Evolutionary conservation across 2,113 vertebrate genomes (phyloP), one percentile per base, ranked within the genome.

Genomic region (Phyllostomus hastatus): DNA sequence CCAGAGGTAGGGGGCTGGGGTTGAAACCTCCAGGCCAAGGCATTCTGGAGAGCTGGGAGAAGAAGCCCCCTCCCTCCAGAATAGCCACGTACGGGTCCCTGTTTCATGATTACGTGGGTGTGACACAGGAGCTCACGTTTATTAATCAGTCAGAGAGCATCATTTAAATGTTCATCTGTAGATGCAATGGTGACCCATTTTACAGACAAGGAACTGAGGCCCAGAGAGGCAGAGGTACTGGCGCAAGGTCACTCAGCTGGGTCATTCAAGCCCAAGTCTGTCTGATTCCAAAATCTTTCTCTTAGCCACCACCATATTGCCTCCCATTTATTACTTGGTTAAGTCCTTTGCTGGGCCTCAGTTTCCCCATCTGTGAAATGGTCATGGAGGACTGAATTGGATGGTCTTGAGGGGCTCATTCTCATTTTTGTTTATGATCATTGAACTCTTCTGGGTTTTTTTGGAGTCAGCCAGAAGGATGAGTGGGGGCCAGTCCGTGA

Each of bases 31-130:
- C 26, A 46, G 33, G 66, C 35, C 59, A 48, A 50, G 14, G 26
- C 24, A 14, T 48, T 28, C 31, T 4, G 9, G 38, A 31, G 46
- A 7, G 33, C 43, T 72, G 59, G 48, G 20, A 38, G 28, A 17
- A 48, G 28, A 73, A 48, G 4, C 26, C 22, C 38, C 19, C 67
- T n/a, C 22, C 75, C 31, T 75, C 64, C 50, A 12, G 41, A 79
- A 70, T 3, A 81, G 48, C 46, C 26, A n/a, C 19, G 0, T 5
- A 7, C 0, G 20, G 12, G 10, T 7, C 43, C 28, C 12, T 6
- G 41, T 72, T 85, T 91, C 78, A 35, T 20, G 50, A 67, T 59
- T 19, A 46, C 31, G 1, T 28, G n/a, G 9, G 31, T 67, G 41
- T 12, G 14, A 94, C 46, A 66, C 14, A 15, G 46, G 20, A 88